phyloP scores from a whole-genome alignment of 1,140 invertebrate genomes.

The Parapsyche elsis region DNA sequence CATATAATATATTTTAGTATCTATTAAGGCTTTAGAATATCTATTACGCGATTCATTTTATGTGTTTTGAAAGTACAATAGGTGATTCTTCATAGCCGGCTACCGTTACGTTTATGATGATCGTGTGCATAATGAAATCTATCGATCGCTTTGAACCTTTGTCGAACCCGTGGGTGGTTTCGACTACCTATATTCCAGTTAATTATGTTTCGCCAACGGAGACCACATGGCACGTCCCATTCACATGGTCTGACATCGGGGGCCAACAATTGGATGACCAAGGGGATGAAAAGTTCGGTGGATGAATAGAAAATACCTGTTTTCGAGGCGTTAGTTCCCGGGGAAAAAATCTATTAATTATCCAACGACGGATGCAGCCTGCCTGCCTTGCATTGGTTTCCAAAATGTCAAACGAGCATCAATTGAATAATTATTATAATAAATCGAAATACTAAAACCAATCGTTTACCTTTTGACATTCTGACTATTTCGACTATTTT shows the following conservation, averaged over 20 bases:
- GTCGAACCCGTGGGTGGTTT: slow-evolving; percentile 5
- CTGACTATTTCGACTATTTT: too few species aligned
- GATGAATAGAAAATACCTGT: slow-evolving; percentile 55
- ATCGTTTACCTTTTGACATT: too few species aligned
- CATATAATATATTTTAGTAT: too few species aligned
- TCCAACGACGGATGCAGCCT: slow-evolving; percentile 41
- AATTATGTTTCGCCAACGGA: slow-evolving; percentile 54
- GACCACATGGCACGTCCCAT: slow-evolving; percentile 51
- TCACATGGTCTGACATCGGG: not conserved
- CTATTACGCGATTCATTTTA: too few species aligned
- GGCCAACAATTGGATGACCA: slow-evolving; percentile 18
- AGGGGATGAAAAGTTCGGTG: slow-evolving; percentile 45
- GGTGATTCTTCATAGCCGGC: not conserved
- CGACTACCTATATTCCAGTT: slow-evolving; percentile 44
- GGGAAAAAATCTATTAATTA: slow-evolving; percentile 54
- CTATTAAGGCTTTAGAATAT: too few species aligned
- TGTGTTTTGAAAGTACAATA: too few species aligned
- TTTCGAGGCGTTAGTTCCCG: slow-evolving; percentile 23
- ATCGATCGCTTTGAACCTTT: not conserved
- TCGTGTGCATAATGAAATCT: not conserved
- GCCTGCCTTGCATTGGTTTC: not conserved
- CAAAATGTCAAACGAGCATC: too few species aligned
- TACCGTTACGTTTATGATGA: slow-evolving; percentile 4
- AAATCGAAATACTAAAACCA: too few species aligned
- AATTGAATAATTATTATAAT: too few species aligned